Evolutionary conservation across 2,797 vertebrate genomes (phyloP).

Genomic region (Menidia menidia): DNA sequence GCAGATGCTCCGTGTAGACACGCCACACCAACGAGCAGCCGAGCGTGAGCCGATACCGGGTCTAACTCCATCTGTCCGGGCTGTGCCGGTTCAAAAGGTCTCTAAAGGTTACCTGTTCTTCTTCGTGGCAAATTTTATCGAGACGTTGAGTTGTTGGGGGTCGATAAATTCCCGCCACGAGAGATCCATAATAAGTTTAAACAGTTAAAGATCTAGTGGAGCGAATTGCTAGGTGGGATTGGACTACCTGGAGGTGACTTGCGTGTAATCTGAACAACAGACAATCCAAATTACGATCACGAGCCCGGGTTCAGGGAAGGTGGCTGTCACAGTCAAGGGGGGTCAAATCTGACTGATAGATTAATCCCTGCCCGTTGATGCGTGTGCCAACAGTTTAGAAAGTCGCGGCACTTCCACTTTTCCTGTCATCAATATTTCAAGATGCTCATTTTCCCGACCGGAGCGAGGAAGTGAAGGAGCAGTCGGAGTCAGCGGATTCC

Average conservation of each 20-base stretch:
- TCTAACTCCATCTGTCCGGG: not conserved
- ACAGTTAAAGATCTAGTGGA: slow-evolving; percentile 36
- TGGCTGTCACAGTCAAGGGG: slow-evolving; percentile 15
- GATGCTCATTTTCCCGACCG: not conserved
- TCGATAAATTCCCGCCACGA: not conserved
- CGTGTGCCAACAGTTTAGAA: not conserved
- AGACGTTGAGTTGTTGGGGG: fast-evolving
- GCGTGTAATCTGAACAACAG: slow-evolving; percentile 59
- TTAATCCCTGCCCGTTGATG: slow-evolving; percentile 8
- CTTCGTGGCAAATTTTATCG: not conserved
- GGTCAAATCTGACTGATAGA: slow-evolving; percentile 14
- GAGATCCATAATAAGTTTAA: not conserved
- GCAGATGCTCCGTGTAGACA: too few species aligned
- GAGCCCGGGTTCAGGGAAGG: not conserved
- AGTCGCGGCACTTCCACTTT: not conserved
- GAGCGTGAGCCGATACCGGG: not conserved
- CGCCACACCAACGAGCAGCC: too few species aligned
- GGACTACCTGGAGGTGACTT: slow-evolving; percentile 55
- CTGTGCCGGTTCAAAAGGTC: too few species aligned
- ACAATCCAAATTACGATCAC: slow-evolving; percentile 72
- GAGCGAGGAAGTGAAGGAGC: not conserved
- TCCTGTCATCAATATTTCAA: not conserved
- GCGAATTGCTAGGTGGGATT: slow-evolving; percentile 25
- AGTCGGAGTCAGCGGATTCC: slow-evolving; percentile 10
- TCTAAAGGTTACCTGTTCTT: not conserved